phyloP scores from a whole-genome alignment of 2,888 invertebrate genomes.

The Drosophila lutescens region DNA sequence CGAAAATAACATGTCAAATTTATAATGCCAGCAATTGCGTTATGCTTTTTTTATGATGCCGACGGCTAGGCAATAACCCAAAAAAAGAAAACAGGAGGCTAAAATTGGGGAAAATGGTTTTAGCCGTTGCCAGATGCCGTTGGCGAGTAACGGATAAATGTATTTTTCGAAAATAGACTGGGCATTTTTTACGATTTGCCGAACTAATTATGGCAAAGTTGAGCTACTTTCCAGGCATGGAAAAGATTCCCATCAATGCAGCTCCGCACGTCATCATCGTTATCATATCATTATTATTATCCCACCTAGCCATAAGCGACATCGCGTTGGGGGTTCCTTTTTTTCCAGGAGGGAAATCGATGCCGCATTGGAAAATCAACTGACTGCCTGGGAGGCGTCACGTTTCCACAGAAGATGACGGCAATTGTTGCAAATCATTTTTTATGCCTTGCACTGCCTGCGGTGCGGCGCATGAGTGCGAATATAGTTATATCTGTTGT shows the following conservation, averaged over 20 bases:
- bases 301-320: conserved; percentile 8
- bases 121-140: conserved; percentile 47
- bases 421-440: conserved; percentile 80
- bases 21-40: conserved; percentile 75
- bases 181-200: conserved; percentile 60
- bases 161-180: conserved; percentile 46
- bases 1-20: conserved; percentile 78
- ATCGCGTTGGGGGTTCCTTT: conserved; percentile 21
- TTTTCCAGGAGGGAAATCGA: conserved; percentile 53
- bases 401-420: conserved; percentile 69
- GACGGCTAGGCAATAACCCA: conserved; percentile 40
- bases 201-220: conserved; percentile 57
- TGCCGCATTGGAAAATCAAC: conserved; percentile 68
- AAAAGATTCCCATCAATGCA: conserved; percentile 2
- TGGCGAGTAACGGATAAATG: conserved; percentile 44
- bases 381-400: conserved; percentile 61
- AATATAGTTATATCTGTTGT: conserved; percentile 44
- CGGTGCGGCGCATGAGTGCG: conserved; percentile 40
- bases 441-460: conserved; percentile 65
- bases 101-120: conserved; percentile 27
- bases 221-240: conserved; percentile 29
- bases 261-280: conserved; percentile 16
- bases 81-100: conserved; percentile 13
- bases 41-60: conserved; percentile 59
- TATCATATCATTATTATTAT: not conserved